Conservation (phyloP, 1,140 invertebrate species). For the Drosophila kohkoa region DNA sequence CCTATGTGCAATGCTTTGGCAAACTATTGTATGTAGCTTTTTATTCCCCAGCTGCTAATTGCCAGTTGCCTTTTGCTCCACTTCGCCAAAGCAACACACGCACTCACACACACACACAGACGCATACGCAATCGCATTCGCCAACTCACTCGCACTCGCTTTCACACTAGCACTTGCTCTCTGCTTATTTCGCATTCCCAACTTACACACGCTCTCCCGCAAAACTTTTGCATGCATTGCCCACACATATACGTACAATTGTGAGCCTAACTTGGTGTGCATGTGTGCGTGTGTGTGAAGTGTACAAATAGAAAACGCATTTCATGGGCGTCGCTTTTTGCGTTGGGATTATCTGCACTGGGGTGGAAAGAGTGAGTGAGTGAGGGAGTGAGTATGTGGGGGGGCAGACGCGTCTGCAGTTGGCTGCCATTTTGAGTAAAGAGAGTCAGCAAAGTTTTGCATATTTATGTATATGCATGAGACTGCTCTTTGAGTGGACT, state of each 20-base stretch:
- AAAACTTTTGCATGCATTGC: constrained; percentile 48
- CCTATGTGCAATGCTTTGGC: constrained; percentile 65
- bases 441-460: not conserved
- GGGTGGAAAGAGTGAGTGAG: not conserved
- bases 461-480: not conserved
- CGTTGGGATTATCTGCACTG: constrained; percentile 14
- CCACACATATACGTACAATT: constrained; percentile 1
- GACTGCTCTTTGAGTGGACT: not conserved
- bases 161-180: constrained; percentile 6
- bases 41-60: constrained; percentile 57
- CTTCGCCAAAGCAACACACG: constrained; percentile 29
- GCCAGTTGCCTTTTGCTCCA: constrained; percentile 49
- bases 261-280: not conserved
- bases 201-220: constrained; percentile 22
- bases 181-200: constrained; percentile 20
- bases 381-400: too few species aligned
- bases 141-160: constrained; percentile 7
- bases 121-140: not conserved
- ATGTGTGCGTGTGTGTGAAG: constrained; percentile 24
- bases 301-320: constrained; percentile 59
- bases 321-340: constrained; percentile 27
- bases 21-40: constrained; percentile 38
- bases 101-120: constrained; percentile 1
- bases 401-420: constrained; percentile 5
- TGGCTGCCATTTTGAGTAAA: constrained; percentile 14